phyloP scores from a whole-genome alignment of 2,888 invertebrate species.

The Microplitis deprimator region DNA sequence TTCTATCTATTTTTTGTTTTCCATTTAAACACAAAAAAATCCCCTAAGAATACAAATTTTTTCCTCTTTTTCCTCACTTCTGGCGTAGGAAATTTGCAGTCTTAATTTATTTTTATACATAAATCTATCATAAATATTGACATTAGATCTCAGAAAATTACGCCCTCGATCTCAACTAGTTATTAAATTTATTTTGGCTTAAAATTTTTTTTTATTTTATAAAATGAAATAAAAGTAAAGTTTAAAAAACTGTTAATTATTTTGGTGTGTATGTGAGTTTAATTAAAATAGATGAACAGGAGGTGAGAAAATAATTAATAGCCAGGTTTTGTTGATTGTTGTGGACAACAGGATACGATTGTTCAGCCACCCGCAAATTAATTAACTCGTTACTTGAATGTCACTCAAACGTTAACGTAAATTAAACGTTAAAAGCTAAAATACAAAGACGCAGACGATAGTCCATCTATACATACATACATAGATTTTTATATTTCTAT shows the following conservation, averaged over 20 bases:
- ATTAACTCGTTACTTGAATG: slow-evolving; percentile 45
- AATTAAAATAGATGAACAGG: background rate
- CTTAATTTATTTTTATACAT: no score
- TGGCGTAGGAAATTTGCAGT: no score
- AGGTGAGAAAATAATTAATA: slow-evolving; percentile 43
- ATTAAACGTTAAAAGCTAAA: slow-evolving; percentile 23
- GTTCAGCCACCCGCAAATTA: slow-evolving; percentile 41
- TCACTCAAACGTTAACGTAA: slow-evolving; percentile 44
- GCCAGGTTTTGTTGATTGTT: background rate
- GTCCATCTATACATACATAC: no score
- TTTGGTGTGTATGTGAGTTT: background rate
- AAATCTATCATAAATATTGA: no score
- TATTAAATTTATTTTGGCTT: no score
- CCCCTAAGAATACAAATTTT: no score
- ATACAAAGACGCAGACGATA: no score
- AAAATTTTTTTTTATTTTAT: no score
- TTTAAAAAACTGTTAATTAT: background rate
- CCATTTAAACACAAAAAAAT: background rate
- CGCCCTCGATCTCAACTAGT: no score
- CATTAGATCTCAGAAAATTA: no score
- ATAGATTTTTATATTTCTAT: no score
- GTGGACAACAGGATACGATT: slow-evolving; percentile 20
- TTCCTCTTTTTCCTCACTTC: no score
- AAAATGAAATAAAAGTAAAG: background rate
- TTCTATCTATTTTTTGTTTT: background rate